A percentile compares a stretch with the other conserved stretches of the same genome.
These are phyloP conservation scores for Cynoglossus semilaevis DNA, from an alignment of 2,113 vertebrate genomes.

Conservation along the genomic window DNA sequence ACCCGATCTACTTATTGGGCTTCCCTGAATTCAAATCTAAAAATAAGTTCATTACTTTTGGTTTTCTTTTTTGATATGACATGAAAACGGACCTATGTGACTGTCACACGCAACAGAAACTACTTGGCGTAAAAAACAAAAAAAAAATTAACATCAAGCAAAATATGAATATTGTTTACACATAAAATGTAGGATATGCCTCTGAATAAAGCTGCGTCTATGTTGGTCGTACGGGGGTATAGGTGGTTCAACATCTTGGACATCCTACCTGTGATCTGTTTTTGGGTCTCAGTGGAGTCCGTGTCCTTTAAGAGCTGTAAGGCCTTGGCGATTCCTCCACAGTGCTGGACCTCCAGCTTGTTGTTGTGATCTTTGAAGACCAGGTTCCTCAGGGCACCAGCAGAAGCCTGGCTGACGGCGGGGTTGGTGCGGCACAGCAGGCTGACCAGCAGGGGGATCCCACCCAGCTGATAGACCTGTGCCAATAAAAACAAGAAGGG, in stretches of 20 bases:
- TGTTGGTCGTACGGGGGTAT: too few relatives aligned
- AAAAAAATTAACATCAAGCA: too few relatives aligned
- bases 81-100: too few relatives aligned
- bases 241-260: neutral
- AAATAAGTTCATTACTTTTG: too few relatives aligned
- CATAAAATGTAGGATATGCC: too few relatives aligned
- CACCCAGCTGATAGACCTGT: constrained; percentile 81
- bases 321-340: constrained; percentile 79
- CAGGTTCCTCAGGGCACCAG: constrained; percentile 88
- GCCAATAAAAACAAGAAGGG: neutral
- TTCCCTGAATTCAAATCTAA: too few relatives aligned
- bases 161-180: too few relatives aligned
- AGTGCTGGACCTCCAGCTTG: constrained; percentile 83
- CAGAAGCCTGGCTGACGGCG: constrained; percentile 78
- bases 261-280: constrained; percentile 85
- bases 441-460: constrained; percentile 80
- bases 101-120: too few relatives aligned
- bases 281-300: constrained; percentile 82
- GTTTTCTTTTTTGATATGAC: too few relatives aligned
- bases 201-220: too few relatives aligned
- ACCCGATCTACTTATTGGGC: too few relatives aligned
- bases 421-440: constrained; percentile 80
- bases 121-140: too few relatives aligned
- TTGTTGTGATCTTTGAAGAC: constrained; percentile 82
- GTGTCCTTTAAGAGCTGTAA: constrained; percentile 82